Conservation (phyloP, 2,888 invertebrate species). For the Xanthia icteritia region DNA sequence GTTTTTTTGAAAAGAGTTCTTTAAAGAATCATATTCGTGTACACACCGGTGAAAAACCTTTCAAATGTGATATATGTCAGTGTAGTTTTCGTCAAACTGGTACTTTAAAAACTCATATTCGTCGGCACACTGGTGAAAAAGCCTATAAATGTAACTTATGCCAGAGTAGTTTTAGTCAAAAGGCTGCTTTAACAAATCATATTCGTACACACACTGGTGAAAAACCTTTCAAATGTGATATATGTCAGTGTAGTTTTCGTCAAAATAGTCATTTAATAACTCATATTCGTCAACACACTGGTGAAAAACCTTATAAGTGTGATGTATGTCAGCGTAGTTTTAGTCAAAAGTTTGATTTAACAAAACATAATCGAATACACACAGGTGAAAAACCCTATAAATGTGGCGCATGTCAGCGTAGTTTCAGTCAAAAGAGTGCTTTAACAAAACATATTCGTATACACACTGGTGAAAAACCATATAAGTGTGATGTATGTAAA, state of each 20-base stretch:
- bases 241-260: slow-evolving; percentile 1
- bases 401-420: not conserved
- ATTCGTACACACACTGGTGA: slow-evolving; percentile 1
- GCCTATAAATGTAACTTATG: not conserved
- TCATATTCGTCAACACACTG: slow-evolving; percentile 9
- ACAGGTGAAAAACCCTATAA: slow-evolving; percentile 7
- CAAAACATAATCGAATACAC: not conserved
- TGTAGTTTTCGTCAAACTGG: no score
- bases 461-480: slow-evolving; percentile 9
- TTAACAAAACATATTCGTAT: not conserved
- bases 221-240: not conserved
- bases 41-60: not conserved
- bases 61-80: no score
- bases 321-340: slow-evolving; percentile 1
- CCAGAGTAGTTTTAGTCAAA: not conserved
- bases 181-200: not conserved
- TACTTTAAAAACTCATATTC: no score
- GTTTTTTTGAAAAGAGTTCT: no score
- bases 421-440: not conserved
- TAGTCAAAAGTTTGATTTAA: not conserved
- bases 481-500: not conserved
- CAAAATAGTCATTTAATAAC: not conserved
- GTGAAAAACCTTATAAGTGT: slow-evolving; percentile 9
- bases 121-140: not conserved
- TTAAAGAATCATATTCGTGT: no score